Base-by-base conservation (phyloP, 2,888 invertebrate genomes). In the Campoplex capitator region DNA sequence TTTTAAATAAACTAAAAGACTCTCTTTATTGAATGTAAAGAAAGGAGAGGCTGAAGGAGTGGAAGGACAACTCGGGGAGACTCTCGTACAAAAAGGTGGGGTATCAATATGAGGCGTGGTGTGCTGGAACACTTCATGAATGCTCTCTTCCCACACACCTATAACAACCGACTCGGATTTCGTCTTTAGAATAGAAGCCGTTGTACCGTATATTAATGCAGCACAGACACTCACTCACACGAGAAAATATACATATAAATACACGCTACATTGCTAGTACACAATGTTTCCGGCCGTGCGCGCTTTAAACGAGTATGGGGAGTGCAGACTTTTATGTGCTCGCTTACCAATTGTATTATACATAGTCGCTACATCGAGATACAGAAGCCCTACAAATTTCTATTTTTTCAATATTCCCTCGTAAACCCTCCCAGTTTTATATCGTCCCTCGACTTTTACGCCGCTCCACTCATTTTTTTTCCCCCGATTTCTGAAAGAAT, bases 71-170 rank as follows among this genome's bases (percentile, higher is more conserved):
- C n/a, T 38, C n/a, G 35, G 56, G 56, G 35, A 51, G 74, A 18
- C n/a, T 42, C 32, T 51, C 71, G 16, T 23, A 58, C n/a, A 38
- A 75, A 23, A 58, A 75, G 56, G 71, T 32, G 51, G 38, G 56
- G 56, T 54, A 54, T 35, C 38, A 58, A 75, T 56, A 58, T 56
- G 56, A 45, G 75, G 75, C 75, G 75, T 76, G 62, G 62, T 62
- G 62, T 6, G 38, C 45, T 76, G 62, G 23, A 62, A 76, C 75
- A 76, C 56, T 76, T 62, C 62, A 32, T 76, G 75, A 45, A 76
- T 67, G 67, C 56, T n/a, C 71, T 28, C 58, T 18, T 58, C 42
- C 58, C 71, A 58, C 79, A 79, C 70, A 54, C 56, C 28, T 32
- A 70, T 42, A 56, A 70, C 67, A 42, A 45, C 28, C 45, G 79